Evolutionary conservation across 2,797 vertebrate species (phyloP).

Genomic region (Sebastes kiyomatsui): DNA sequence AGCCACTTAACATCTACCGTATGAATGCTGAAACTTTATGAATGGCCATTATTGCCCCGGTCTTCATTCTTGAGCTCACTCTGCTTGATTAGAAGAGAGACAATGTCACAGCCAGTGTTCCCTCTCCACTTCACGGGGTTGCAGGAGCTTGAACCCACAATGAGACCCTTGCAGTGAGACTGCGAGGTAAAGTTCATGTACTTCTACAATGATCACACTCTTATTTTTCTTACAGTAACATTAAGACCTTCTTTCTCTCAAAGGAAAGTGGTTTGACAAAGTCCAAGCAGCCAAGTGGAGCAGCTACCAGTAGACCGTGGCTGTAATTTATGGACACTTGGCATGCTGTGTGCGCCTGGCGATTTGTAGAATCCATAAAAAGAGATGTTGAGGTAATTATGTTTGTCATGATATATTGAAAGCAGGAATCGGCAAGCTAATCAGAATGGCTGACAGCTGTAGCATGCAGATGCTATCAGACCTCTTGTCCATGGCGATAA

Average conservation of each 20-base stretch:
- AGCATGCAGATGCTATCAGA: slow-evolving; percentile 84
- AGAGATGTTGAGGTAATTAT: slow-evolving; percentile 84
- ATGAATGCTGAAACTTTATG: slow-evolving; percentile 21
- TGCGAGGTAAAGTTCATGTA: slow-evolving; percentile 12
- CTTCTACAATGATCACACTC: not conserved
- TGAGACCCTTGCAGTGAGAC: not conserved
- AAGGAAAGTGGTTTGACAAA: slow-evolving; percentile 45
- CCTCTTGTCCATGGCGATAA: slow-evolving; percentile 81
- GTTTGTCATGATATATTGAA: slow-evolving; percentile 84
- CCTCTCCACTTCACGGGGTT: not conserved
- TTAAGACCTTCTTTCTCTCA: slow-evolving; percentile 29
- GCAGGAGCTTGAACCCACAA: not conserved
- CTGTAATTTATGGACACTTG: slow-evolving; percentile 80
- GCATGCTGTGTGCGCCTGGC: slow-evolving; percentile 62
- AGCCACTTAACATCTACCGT: slow-evolving; percentile 30
- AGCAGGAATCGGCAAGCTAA: slow-evolving; percentile 74
- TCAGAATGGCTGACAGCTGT: slow-evolving; percentile 83
- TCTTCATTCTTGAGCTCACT: slow-evolving; percentile 14
- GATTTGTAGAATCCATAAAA: slow-evolving; percentile 85
- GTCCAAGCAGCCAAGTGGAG: slow-evolving; percentile 47
- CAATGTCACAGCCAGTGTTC: not conserved
- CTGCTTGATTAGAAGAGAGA: slow-evolving; percentile 23
- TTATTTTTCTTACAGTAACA: slow-evolving; percentile 8
- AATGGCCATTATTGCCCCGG: slow-evolving; percentile 15
- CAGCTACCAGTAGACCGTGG: slow-evolving; percentile 36